Evolutionary conservation across 2,113 vertebrate species (phyloP), one percentile per base, ranked within the genome.

Genomic region (Heterotis niloticus): DNA sequence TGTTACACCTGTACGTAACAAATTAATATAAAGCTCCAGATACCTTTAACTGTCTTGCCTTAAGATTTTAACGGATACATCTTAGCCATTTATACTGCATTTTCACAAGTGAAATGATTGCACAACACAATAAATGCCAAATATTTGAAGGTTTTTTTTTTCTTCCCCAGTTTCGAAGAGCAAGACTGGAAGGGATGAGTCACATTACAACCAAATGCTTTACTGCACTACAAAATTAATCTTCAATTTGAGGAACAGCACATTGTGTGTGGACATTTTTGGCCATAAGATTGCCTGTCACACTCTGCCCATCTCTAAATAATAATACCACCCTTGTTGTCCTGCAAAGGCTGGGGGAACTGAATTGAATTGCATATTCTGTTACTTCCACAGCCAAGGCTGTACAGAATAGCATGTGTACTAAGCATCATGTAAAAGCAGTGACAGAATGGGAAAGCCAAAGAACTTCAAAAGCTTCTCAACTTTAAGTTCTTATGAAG

Each of bases 401-500:
- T 3, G 20, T 17, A 14, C 20, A 17, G 59, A 20, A 62, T 51
- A 52, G 69, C 69, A 51, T 16, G 51, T 34, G 20, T 72, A 72
- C 69, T 52, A 20, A 52, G n/a, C 17, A n/a, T 23, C n/a, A 52
- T 44, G 34, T 44, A 54, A 71, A 44, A 65, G 17, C 44, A 51
- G 7, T 54, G 69, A 71, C 29, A 51, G 69, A 51, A 72, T 51
- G 69, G 69, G 11, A 72, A 54, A 54, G 29, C 69, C 51, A 71
- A 51, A 23, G 34, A 44, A 44, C 34, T 44, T 44, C 7, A 44
- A 44, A 44, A 44, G 34, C 34, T 44, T 44, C 34, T 44, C 34
- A 44, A 44, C 34, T 44, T 44, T 44, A 44, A 44, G 34, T 62
- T 14, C 20, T 62, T 62, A 20, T 14, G 59, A 62, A 62, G 14